Conservation (phyloP, 2,797 vertebrate species). For the Phrynocephalus guinanensis region DNA sequence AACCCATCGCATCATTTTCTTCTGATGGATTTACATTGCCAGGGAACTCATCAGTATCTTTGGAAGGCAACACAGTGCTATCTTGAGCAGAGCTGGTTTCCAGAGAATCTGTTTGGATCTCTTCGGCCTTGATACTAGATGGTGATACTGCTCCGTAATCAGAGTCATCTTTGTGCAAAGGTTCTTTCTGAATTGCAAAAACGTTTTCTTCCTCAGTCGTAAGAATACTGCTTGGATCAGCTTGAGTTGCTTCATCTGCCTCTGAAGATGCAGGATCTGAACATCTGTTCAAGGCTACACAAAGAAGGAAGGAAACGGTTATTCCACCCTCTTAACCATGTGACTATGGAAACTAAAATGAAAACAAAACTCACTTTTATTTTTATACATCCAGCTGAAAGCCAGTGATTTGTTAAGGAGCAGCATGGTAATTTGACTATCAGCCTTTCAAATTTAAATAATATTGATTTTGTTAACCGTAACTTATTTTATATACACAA, state of each 20-base stretch:
- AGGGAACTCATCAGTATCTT: slow-evolving; percentile 80
- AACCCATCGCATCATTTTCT: slow-evolving; percentile 31
- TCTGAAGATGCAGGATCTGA: slow-evolving; percentile 74
- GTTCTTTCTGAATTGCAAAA: no score
- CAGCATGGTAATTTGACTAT: background rate
- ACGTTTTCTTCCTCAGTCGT: no score
- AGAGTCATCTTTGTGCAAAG: no score
- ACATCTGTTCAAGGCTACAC: no score
- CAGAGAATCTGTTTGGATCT: no score
- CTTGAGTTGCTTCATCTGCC: slow-evolving; percentile 62
- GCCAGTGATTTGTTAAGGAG: background rate
- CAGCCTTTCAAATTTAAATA: background rate
- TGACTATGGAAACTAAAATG: background rate
- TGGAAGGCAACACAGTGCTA: slow-evolving; percentile 60
- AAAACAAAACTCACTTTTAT: background rate
- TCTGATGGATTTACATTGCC: slow-evolving; percentile 65
- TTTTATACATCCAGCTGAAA: background rate
- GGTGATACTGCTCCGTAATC: no score
- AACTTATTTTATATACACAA: slow-evolving; percentile 29
- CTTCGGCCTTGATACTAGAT: no score
- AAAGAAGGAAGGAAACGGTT: no score
- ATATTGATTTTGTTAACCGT: slow-evolving; percentile 20
- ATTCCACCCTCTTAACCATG: slow-evolving; percentile 26
- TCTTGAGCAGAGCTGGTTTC: no score
- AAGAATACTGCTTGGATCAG: no score